Conservation (phyloP, 2,888 invertebrate genomes). For the Philaethria dido region DNA sequence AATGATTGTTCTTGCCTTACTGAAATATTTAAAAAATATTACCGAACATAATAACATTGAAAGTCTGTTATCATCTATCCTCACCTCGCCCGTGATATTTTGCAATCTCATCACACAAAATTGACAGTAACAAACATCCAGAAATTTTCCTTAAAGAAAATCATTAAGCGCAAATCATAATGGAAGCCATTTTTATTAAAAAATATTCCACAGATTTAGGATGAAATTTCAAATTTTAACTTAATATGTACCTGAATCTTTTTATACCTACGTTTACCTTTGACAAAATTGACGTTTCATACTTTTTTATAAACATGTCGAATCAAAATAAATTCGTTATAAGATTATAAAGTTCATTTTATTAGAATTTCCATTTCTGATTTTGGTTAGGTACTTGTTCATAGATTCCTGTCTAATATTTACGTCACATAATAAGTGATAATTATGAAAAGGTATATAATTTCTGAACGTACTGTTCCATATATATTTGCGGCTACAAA, state of each 20-base stretch:
- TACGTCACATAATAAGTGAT: too few species aligned
- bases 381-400: too few species aligned
- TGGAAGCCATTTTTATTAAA: conserved; percentile 13
- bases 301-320: too few species aligned
- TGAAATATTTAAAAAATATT: background rate
- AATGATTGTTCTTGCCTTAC: too few species aligned
- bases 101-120: conserved; percentile 36
- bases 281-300: too few species aligned
- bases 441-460: too few species aligned
- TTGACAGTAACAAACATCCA: conserved; percentile 33
- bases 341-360: too few species aligned
- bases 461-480: too few species aligned
- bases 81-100: conserved; percentile 19
- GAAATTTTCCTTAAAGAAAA: conserved; percentile 19
- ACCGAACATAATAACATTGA: background rate
- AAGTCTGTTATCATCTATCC: conserved; percentile 14
- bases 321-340: too few species aligned
- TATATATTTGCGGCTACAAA: too few species aligned
- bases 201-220: background rate
- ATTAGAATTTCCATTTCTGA: too few species aligned
- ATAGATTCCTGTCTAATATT: too few species aligned
- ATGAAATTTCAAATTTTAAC: background rate
- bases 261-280: background rate
- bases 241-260: background rate
- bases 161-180: background rate